Percentiles rank a stretch among this genome's conserved stretches.
phyloP scores from a whole-genome alignment of 2,888 invertebrate species.

The Oligia latruncula region DNA sequence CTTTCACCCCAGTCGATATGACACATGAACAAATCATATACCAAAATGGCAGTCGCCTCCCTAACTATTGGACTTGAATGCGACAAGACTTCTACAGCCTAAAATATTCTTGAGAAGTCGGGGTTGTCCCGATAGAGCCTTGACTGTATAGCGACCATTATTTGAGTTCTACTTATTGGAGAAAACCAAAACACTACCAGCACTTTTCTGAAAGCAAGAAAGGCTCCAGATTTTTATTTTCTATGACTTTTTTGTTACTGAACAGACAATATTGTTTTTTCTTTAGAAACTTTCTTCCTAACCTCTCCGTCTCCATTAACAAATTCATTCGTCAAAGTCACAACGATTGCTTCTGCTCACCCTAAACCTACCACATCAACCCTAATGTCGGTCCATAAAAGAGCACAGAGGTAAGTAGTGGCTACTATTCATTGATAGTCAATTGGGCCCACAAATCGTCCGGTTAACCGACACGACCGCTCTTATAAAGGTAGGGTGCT shows the following conservation, averaged over 20 bases:
- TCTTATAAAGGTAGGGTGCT: slow-evolving; percentile 73
- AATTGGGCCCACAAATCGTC: slow-evolving; percentile 85
- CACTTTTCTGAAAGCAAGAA: neutral
- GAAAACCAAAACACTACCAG: neutral
- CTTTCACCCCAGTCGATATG: neutral
- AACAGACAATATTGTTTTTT: neutral
- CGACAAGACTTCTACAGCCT: neutral
- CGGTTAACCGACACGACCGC: slow-evolving; percentile 77
- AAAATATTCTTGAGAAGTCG: neutral
- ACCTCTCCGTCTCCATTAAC: slow-evolving; percentile 15
- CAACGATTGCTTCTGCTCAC: slow-evolving; percentile 6
- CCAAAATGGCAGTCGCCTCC: too few relatives aligned
- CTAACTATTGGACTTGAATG: neutral
- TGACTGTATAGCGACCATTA: neutral
- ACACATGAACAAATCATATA: neutral
- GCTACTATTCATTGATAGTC: slow-evolving; percentile 85
- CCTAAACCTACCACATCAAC: slow-evolving; percentile 38
- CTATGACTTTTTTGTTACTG: neutral
- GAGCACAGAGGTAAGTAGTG: slow-evolving; percentile 73
- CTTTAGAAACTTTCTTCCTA: neutral
- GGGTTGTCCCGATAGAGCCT: too few relatives aligned
- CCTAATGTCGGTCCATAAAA: slow-evolving; percentile 64
- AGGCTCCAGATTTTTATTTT: neutral
- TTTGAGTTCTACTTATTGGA: too few relatives aligned
- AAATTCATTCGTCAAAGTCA: slow-evolving; percentile 48